Evolutionary conservation across 2,113 vertebrate species (phyloP), one percentile per base, ranked within the genome.

Genomic region (Channa argus): DNA sequence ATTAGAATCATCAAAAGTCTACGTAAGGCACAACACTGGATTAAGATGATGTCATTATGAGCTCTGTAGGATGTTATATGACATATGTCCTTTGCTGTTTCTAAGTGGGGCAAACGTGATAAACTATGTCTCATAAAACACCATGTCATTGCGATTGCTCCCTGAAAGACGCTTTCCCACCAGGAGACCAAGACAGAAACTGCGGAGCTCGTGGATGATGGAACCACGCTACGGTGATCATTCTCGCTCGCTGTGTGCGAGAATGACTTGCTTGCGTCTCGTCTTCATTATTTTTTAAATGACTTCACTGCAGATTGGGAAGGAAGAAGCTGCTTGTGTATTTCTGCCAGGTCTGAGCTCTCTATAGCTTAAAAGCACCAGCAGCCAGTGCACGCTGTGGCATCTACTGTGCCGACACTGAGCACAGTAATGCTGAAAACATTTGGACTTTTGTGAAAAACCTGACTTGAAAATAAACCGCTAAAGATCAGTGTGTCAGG

Each of bases 271-370:
- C 54, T 44, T 15, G 62, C 15, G n/a, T 73, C 63, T 38, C 38
- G 60, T 67, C 72, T 58, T 86, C 82, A 80, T 85, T 76, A 82
- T 56, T 78, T 70, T 84, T 79, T 44, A 44, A 86, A 69, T 52
- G 11, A 63, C 64, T 77, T 49, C 39, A 39, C 38, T 34, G 69
- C 3, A 24, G 56, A 70, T n/a, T 14, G 15, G 24, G 43, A 68
- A 60, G 54, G 53, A 79, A 34, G 38, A 72, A 5, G 14, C 59
- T 36, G 55, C 15, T 33, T 50, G 41, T 14, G 3, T 53, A 43
- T 72, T 54, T 39, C 59, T 34, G 24, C 37, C 53, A 46, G 13
- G 47, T 50, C 45, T 56, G 6, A 62, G 55, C 58, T 60, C 56
- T 46, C 1, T 2, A 72, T 9, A 9, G 33, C 58, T 33, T 43